These are phyloP conservation scores for Hormaphis cornu DNA, from an alignment of 1,140 invertebrate genomes.

Conservation along the genomic window DNA sequence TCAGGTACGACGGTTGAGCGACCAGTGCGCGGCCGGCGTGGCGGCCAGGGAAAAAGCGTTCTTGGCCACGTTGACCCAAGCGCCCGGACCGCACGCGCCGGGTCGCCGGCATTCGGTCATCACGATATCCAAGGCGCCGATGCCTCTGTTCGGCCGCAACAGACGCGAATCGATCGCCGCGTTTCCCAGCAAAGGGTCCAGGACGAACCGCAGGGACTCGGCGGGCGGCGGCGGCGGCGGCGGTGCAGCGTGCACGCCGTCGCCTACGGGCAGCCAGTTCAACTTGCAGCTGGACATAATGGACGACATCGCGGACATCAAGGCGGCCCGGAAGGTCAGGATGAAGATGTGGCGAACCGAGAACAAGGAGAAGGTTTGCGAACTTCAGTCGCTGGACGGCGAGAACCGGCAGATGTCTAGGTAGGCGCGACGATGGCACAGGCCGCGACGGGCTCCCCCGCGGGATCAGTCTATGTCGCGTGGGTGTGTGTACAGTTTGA, in stretches of 20 bases:
- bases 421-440: slow-evolving; percentile 13
- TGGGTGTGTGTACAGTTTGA: too few relatives aligned
- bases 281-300: slow-evolving; percentile 75
- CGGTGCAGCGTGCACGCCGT: too few relatives aligned
- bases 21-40: slow-evolving; percentile 57
- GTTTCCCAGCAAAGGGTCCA: slow-evolving; percentile 46
- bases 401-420: slow-evolving; percentile 31
- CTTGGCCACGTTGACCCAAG: slow-evolving; percentile 64
- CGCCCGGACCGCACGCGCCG: slow-evolving; percentile 56
- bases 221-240: slow-evolving; percentile 32
- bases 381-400: slow-evolving; percentile 65
- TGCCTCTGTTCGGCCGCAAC: slow-evolving; percentile 57
- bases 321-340: slow-evolving; percentile 60
- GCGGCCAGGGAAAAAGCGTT: slow-evolving; percentile 63
- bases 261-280: slow-evolving; percentile 63
- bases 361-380: slow-evolving; percentile 65
- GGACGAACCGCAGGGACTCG: slow-evolving; percentile 36
- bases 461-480: too few relatives aligned
- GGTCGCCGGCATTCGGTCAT: slow-evolving; percentile 71
- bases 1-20: slow-evolving; percentile 63
- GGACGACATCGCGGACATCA: slow-evolving; percentile 66
- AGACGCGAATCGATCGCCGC: slow-evolving; percentile 69
- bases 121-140: slow-evolving; percentile 67
- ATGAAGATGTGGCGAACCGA: slow-evolving; percentile 71
- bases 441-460: too few relatives aligned